Conservation (phyloP, 2,113 vertebrate genomes). For the Danionella cerebrum region DNA sequence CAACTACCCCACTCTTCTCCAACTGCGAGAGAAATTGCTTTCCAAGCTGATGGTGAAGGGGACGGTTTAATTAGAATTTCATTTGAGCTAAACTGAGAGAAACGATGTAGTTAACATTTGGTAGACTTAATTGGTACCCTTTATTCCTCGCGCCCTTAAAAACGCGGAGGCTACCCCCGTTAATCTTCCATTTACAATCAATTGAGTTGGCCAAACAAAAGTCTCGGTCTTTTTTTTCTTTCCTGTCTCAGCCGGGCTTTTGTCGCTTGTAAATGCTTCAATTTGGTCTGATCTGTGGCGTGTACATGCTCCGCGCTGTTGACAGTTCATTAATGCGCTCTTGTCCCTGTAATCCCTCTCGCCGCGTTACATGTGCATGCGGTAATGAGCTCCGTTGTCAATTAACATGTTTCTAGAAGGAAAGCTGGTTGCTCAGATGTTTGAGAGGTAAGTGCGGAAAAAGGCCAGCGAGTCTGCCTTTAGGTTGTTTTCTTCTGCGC, state of each 20-base stretch:
- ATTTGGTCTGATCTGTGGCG: slow-evolving; percentile 86
- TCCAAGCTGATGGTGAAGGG: slow-evolving; percentile 82
- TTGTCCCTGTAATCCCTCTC: slow-evolving; percentile 82
- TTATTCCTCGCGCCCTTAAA: slow-evolving; percentile 73
- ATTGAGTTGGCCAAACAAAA: slow-evolving; percentile 98
- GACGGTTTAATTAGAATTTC: slow-evolving; percentile 99
- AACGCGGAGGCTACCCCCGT: slow-evolving; percentile 87
- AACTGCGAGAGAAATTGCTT: slow-evolving; percentile 83
- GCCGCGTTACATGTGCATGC: slow-evolving; percentile 84
- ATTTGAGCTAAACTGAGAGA: slow-evolving; percentile 92
- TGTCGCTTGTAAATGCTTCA: slow-evolving; percentile 93
- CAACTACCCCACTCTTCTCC: slow-evolving; percentile 76
- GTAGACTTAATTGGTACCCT: slow-evolving; percentile 99
- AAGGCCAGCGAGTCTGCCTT: slow-evolving; percentile 84
- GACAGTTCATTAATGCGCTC: slow-evolving; percentile 96
- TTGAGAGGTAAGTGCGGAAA: slow-evolving; percentile 81
- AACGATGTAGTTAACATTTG: slow-evolving; percentile 99
- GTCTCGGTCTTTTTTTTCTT: slow-evolving; percentile 90
- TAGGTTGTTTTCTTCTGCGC: slow-evolving; percentile 68
- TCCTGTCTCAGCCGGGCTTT: slow-evolving; percentile 90
- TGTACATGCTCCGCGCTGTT: slow-evolving; percentile 91
- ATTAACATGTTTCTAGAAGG: slow-evolving; percentile 95
- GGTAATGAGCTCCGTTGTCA: slow-evolving; percentile 93
- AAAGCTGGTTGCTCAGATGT: slow-evolving; percentile 91
- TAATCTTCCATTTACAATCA: slow-evolving; percentile 99